A percentile compares a stretch with the other conserved stretches of the same genome.
Evolutionary conservation across 2,113 vertebrate genomes (phyloP).

Genomic region (Isurus oxyrinchus): DNA sequence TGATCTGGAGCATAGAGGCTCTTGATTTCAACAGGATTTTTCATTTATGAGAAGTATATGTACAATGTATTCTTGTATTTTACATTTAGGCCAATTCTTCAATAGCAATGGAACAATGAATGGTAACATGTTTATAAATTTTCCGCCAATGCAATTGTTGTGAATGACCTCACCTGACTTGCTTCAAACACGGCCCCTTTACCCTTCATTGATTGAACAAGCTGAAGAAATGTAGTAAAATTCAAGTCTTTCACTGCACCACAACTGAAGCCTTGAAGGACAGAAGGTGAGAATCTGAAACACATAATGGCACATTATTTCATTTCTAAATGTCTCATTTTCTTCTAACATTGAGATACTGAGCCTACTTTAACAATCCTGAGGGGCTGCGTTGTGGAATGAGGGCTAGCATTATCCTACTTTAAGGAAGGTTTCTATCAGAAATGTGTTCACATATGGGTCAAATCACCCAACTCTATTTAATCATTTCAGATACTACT

Average conservation of each 20-base stretch:
- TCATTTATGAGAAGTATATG: background rate
- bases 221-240: slow-evolving; percentile 31
- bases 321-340: background rate
- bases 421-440: background rate
- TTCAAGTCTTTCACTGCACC: slow-evolving; percentile 40
- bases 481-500: background rate
- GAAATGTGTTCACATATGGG: background rate
- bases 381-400: background rate
- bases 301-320: background rate
- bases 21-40: background rate
- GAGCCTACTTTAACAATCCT: no score
- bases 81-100: background rate
- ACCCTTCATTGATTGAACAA: slow-evolving; percentile 41
- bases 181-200: slow-evolving; percentile 38
- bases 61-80: background rate
- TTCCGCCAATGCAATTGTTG: background rate
- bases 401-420: background rate
- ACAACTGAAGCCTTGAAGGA: slow-evolving; percentile 49
- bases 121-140: background rate
- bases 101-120: background rate
- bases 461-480: background rate
- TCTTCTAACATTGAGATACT: background rate
- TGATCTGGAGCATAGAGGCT: background rate
- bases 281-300: slow-evolving; percentile 35
- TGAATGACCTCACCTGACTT: slow-evolving; percentile 49